These are phyloP conservation scores for Artibeus jamaicensis DNA, from an alignment of 2,797 vertebrate genomes.

Conservation along the genomic window DNA sequence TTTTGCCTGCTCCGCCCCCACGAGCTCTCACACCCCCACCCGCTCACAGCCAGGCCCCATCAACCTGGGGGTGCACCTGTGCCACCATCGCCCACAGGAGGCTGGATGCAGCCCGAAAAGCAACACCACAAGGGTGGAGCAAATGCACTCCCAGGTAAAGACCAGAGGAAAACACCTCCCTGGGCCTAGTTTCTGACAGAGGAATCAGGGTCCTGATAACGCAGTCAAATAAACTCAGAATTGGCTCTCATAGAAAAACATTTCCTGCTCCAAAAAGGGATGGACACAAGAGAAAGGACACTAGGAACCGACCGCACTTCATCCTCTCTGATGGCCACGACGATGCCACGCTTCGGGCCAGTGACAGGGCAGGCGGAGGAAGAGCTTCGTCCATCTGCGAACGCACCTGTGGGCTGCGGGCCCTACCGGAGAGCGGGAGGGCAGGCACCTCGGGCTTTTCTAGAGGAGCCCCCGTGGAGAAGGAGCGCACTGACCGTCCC, in stretches of 20 bases:
- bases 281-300: too few species aligned
- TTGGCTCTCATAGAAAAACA: neutral
- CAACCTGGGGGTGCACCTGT: fast-evolving
- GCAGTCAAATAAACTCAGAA: neutral
- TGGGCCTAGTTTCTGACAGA: neutral
- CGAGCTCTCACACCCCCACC: neutral
- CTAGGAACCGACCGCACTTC: fast-evolving
- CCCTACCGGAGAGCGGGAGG: neutral
- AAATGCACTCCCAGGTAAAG: neutral
- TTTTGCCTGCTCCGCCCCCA: neutral
- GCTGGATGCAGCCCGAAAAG: neutral
- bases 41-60: neutral
- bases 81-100: neutral
- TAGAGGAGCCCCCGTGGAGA: neutral
- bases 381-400: neutral
- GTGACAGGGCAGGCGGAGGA: neutral
- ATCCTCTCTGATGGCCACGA: fast-evolving
- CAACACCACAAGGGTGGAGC: neutral
- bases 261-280: neutral
- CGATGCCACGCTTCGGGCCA: fast-evolving
- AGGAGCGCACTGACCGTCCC: neutral
- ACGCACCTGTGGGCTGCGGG: neutral
- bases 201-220: neutral
- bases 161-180: neutral
- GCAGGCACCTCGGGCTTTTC: neutral